Base-by-base conservation (phyloP, 2,888 invertebrate species). In the Rhagonycha lutea region DNA sequence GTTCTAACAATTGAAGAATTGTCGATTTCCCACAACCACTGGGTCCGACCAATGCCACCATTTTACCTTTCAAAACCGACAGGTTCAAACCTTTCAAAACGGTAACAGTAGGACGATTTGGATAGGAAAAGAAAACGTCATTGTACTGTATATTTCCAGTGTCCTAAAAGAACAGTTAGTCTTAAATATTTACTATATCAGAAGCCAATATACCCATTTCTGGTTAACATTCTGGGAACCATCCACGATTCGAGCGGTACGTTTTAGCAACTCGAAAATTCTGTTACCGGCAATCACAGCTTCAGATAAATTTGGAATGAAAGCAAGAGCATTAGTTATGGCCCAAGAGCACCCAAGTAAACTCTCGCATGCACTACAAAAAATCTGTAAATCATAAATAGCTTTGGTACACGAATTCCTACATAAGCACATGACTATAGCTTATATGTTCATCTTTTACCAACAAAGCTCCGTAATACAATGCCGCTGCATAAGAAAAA, bases 1-100 rank as follows among this genome's bases (percentile, higher is more conserved):
- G 89, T 87, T 96, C 93, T 0, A 97, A 86, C 61, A 97, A 88
- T 83, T 96, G 94, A 73, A 97, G 92, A 70, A 95, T 91, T 0
- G 97, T 97, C 68, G 95, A 95, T 88, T 97, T 72, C 94, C 97
- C 18, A 2, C 18, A 18, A 18, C 18, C 18, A 18, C 18, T 18
- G 1, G 18, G 18, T 18, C 18, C 18, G 1, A 95, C 95, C n/a
- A 96, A 84, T 0, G 95, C 95, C 0, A 95, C 88, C 0, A 94
- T 95, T 85, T 93, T 91, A 0, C 94, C 94, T 67, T 89, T 88
- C 24, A 90, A 85, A 23, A 95, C 89, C 14, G 90, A 89, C 11
- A 95, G 87, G 75, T 91, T 87, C 0, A 95, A 86, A 0, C 90
- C 92, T 81, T 92, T 91, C 3, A 97, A 88, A 14, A 63, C 63